Conservation (phyloP, 2,888 invertebrate species). For the Nemotelus nigrinus region DNA sequence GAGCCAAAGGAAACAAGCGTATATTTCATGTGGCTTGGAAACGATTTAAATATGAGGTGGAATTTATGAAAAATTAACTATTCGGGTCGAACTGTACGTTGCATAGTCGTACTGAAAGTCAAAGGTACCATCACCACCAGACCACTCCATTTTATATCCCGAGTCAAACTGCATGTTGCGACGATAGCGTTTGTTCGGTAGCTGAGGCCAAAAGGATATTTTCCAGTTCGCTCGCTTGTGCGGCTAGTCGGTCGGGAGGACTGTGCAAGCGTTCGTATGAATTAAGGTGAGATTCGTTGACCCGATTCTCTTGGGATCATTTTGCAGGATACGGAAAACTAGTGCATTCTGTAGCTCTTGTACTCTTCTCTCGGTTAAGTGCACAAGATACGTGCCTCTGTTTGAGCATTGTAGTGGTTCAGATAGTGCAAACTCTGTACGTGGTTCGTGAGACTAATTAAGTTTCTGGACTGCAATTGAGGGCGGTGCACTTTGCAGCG, state of each 20-base stretch:
- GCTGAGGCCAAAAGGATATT: background rate
- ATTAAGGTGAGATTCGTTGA: conserved; percentile 31
- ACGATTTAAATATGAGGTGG: background rate
- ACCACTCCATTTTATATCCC: too few relatives aligned
- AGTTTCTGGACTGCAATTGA: conserved; percentile 1
- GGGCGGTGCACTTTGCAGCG: conserved; percentile 14
- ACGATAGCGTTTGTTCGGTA: conserved; percentile 5
- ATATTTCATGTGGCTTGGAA: conserved; percentile 1
- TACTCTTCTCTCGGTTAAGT: background rate
- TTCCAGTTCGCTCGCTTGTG: conserved; percentile 1
- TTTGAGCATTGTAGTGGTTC: conserved; percentile 1
- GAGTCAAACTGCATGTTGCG: too few relatives aligned
- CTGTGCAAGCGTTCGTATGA: conserved; percentile 6
- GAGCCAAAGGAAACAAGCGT: background rate
- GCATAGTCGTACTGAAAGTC: background rate
- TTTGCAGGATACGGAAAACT: conserved; percentile 20
- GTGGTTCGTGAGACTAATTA: conserved; percentile 23
- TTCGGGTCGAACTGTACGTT: background rate
- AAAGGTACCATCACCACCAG: background rate
- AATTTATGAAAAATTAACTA: conserved; percentile 39
- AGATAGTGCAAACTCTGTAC: background rate
- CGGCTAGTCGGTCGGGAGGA: background rate
- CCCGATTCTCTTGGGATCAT: conserved; percentile 15
- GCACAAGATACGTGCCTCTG: background rate
- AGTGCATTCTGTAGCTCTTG: background rate